Base-by-base conservation (phyloP, 2,113 vertebrate species). In the Okapia johnstoni region DNA sequence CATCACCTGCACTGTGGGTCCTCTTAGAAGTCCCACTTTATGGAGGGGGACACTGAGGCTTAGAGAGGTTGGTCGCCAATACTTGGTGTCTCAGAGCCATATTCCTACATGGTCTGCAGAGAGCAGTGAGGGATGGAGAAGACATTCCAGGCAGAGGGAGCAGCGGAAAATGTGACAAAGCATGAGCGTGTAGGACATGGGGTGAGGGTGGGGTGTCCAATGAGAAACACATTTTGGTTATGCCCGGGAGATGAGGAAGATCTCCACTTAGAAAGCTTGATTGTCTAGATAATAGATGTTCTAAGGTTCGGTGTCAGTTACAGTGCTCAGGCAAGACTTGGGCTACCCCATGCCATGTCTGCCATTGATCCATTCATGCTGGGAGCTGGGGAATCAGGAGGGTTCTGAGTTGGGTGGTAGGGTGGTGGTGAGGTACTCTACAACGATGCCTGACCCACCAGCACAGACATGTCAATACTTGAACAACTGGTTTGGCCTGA, bases 401-500 rank as follows among this genome's bases (percentile, higher is more conserved):
- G 17, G 7, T 73, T 11, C 25, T 23, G 8, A 23, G 14, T 12
- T 11, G 28, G 55, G 8, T 1, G 1, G 6, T 73, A 5, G 10
- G 10, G 16, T 26, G 28, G 17, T 13, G 8, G 28, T 0, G 5
- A 84, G 25, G 2, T 30, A 13, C 43, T n/a, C 5, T 21, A 14
- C 11, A 50, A 2, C 4, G 30, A 16, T 28, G 50, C 0, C 28
- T 84, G 28, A 23, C 80, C 6, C 15, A 21, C 8, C 36, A 25
- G n/a, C 2, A 28, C 40, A 58, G 50, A 11, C 46, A 30, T 25
- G 70, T 85, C n/a, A 9, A 26, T 90, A 7, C 13, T n/a, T 43
- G 21, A 80, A 85, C 2, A 6, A 28, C 8, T 26, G 77, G 13
- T 46, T 43, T 1, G 13, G 17, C 63, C 76, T 4, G 40, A 55